These are phyloP conservation scores for Harpagus bidentatus DNA, from an alignment of 2,113 vertebrate genomes.

Conservation along the genomic window DNA sequence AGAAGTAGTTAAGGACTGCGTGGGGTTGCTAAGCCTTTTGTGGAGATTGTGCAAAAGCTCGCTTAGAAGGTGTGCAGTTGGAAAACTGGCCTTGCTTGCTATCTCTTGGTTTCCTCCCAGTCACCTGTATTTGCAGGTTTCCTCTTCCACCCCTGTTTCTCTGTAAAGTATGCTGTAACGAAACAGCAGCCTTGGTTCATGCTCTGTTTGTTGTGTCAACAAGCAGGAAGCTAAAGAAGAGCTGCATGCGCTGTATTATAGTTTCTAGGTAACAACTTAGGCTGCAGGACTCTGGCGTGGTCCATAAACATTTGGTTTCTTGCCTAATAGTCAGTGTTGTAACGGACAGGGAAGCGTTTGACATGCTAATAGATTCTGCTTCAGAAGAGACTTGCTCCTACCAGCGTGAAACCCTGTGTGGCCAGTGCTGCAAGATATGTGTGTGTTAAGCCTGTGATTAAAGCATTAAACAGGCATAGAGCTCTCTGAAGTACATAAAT, in stretches of 20 bases:
- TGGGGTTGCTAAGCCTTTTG: not conserved
- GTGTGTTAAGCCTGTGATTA: not conserved
- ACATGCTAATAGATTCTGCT: not conserved
- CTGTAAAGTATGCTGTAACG: rapidly evolving
- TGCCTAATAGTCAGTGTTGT: not conserved
- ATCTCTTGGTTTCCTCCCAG: not conserved
- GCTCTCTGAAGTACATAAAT: not conserved
- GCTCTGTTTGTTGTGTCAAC: not conserved
- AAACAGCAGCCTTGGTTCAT: rapidly evolving
- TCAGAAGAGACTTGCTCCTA: not conserved
- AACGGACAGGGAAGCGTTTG: not conserved
- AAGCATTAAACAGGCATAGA: not conserved
- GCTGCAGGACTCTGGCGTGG: not conserved
- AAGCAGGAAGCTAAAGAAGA: not conserved
- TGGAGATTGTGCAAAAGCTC: not conserved
- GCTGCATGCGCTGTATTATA: rapidly evolving
- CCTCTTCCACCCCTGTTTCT: not conserved
- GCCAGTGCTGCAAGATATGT: not conserved
- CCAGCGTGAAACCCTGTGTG: not conserved
- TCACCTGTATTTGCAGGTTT: not conserved
- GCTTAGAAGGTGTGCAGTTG: not conserved
- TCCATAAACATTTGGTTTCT: not conserved
- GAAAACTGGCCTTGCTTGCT: not conserved
- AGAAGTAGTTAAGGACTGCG: not conserved
- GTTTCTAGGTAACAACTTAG: not conserved